Conservation (phyloP, 2,797 vertebrate genomes). For the Urocyon cinereoargenteus region DNA sequence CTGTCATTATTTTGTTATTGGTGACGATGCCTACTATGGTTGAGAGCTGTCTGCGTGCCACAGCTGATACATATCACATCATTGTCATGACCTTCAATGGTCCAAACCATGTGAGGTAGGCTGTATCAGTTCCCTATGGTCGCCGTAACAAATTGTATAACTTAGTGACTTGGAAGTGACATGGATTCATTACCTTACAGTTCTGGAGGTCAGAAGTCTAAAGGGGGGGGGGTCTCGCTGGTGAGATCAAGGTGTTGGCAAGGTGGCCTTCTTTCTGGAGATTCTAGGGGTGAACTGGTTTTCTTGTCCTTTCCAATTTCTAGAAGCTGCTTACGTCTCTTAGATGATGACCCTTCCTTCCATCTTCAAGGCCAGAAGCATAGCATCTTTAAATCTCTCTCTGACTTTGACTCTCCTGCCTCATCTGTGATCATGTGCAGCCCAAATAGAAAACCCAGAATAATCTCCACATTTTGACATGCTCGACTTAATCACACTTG, state of each 20-base stretch:
- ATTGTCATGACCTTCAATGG: neutral
- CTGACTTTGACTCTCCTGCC: neutral
- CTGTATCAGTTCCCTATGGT: neutral
- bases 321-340: neutral
- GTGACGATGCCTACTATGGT: neutral
- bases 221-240: neutral
- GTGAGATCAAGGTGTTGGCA: too few species aligned
- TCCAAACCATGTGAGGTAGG: neutral
- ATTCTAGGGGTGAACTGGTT: neutral
- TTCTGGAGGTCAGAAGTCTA: neutral
- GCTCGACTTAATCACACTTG: neutral
- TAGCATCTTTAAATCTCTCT: neutral
- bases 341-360: rapidly evolving
- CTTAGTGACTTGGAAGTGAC: neutral
- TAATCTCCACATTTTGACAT: neutral
- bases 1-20: neutral
- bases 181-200: neutral
- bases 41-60: neutral
- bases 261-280: neutral
- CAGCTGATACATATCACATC: rapidly evolving
- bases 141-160: neutral
- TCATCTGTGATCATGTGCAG: neutral
- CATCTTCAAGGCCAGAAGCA: neutral
- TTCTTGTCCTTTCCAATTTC: neutral
- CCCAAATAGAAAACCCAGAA: neutral